Evolutionary conservation across 2,113 vertebrate species (phyloP).

Genomic region (Mustelus asterias): DNA sequence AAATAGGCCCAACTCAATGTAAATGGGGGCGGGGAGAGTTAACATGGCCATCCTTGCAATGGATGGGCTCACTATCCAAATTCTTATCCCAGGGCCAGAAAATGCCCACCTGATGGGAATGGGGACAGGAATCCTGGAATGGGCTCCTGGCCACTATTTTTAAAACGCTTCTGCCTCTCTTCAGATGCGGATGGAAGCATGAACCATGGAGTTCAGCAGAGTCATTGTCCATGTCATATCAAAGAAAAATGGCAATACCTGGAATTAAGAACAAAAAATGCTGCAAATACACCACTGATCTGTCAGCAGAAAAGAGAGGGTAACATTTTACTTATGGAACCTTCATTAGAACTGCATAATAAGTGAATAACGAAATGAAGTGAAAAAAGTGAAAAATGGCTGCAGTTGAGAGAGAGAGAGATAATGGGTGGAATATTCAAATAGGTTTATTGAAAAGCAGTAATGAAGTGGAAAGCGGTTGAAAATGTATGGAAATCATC

Average conservation of each 20-base stretch:
- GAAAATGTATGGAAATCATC: background rate
- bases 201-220: background rate
- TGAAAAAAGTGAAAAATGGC: constrained; percentile 14
- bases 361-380: background rate
- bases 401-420: background rate
- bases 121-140: background rate
- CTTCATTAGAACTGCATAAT: background rate
- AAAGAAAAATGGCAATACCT: background rate
- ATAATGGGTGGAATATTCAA: constrained; percentile 21
- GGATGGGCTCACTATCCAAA: background rate
- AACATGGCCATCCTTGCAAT: background rate
- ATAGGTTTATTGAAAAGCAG: constrained; percentile 12
- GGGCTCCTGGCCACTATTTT: background rate
- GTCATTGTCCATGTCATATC: background rate
- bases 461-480: background rate
- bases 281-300: background rate
- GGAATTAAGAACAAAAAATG: background rate
- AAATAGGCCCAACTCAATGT: background rate
- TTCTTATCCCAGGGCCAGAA: background rate
- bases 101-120: background rate
- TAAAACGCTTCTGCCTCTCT: background rate
- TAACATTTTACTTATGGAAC: background rate
- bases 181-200: background rate
- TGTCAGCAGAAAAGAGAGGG: background rate
- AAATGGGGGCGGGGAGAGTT: background rate